Evolutionary conservation across 2,888 invertebrate genomes (phyloP).

Genomic region (Dilophus febrilis): DNA sequence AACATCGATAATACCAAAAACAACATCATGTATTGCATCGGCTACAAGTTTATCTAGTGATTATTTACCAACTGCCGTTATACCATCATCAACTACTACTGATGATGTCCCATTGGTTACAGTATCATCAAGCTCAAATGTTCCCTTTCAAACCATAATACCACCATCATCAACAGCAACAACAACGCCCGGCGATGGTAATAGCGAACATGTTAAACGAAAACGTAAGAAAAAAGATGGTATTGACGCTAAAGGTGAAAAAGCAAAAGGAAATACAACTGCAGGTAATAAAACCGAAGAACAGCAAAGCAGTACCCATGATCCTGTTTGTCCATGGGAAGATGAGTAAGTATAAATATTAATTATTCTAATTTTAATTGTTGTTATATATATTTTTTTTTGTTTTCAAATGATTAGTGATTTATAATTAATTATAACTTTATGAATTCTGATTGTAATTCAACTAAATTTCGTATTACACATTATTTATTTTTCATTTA

Average conservation of each 20-base stretch:
- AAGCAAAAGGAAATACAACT: constrained; percentile 17
- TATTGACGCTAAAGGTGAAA: neutral
- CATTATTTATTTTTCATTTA: constrained; percentile 11
- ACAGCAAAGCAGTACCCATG: constrained; percentile 33
- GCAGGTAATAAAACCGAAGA: constrained; percentile 18
- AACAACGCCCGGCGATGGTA: neutral
- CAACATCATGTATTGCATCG: no score
- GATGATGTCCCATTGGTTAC: no score
- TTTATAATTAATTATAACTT: no score
- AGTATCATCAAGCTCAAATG: no score
- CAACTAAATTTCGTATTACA: constrained; percentile 1
- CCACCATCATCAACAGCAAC: neutral
- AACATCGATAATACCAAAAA: constrained; percentile 12
- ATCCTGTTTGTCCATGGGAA: constrained; percentile 88
- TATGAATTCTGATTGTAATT: no score
- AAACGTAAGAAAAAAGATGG: constrained; percentile 20
- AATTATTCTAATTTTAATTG: neutral
- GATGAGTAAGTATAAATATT: constrained; percentile 62
- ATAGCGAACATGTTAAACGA: neutral
- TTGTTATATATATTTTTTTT: neutral
- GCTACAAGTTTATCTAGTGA: no score
- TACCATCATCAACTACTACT: no score
- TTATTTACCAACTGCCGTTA: no score
- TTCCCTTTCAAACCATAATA: neutral
- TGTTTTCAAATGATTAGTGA: no score